Evolutionary conservation across 2,888 invertebrate species (phyloP).

Genomic region (Drosophila picticornis): DNA sequence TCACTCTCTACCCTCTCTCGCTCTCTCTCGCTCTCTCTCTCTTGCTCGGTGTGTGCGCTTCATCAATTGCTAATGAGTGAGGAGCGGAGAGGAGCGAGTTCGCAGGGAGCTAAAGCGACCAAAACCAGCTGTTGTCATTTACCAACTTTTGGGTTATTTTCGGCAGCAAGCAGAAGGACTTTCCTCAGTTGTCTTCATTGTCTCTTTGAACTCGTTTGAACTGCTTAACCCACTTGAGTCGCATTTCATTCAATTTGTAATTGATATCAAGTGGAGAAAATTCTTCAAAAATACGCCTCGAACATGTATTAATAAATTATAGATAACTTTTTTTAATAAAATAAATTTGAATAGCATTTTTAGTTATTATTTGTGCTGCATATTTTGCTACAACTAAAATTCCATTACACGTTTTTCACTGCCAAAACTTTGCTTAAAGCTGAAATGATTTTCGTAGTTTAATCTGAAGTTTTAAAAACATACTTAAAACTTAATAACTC

Average conservation of each 20-base stretch:
- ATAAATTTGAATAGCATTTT: no score
- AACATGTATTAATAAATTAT: neutral
- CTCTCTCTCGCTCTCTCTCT: neutral
- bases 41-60: slow-evolving; percentile 50
- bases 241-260: slow-evolving; percentile 68
- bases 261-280: slow-evolving; percentile 20
- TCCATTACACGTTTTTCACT: neutral
- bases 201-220: slow-evolving; percentile 50
- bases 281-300: neutral
- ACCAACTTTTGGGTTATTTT: slow-evolving; percentile 33
- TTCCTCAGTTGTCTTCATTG: neutral
- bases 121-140: slow-evolving; percentile 72
- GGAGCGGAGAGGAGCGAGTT: slow-evolving; percentile 13
- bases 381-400: neutral
- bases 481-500: neutral
- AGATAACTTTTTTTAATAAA: no score
- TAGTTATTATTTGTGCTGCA: neutral
- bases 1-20: slow-evolving; percentile 1
- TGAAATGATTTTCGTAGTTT: neutral
- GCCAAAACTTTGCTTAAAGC: neutral
- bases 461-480: neutral
- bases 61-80: slow-evolving; percentile 77
- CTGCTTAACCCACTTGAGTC: slow-evolving; percentile 56
- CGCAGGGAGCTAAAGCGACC: slow-evolving; percentile 31
- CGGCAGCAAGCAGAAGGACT: neutral